Conservation (phyloP, 2,113 vertebrate species). For the Atlantisia rogersi region DNA sequence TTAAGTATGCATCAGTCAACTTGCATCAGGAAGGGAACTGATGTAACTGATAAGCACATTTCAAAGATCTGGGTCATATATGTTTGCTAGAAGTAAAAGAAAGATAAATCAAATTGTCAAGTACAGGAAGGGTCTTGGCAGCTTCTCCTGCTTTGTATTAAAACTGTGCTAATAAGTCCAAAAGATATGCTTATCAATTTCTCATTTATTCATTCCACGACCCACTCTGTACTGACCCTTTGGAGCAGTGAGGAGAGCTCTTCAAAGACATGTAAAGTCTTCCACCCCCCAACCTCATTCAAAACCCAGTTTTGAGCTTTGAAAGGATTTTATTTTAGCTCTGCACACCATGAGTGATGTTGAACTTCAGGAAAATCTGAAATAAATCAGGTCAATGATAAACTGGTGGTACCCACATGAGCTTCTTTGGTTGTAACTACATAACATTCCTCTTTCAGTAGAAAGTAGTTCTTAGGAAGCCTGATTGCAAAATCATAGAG, state of each 20-base stretch:
- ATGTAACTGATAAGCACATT: not conserved
- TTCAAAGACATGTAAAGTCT: not conserved
- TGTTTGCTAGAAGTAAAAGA: not conserved
- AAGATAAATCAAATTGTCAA: not conserved
- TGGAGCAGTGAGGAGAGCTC: accelerated
- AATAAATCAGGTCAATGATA: not conserved
- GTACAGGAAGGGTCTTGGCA: not conserved
- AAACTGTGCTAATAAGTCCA: not conserved
- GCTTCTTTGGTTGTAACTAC: not conserved
- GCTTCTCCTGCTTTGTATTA: not conserved
- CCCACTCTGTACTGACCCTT: not conserved
- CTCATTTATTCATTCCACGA: not conserved
- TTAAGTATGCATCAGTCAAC: not conserved
- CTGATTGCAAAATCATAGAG: not conserved
- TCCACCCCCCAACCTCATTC: not conserved
- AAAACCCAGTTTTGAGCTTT: not conserved
- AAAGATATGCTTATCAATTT: not conserved
- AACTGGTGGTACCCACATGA: not conserved
- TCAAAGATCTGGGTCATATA: not conserved
- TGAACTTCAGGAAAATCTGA: not conserved
- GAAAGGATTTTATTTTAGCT: not conserved
- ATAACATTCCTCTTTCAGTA: not conserved
- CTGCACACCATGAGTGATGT: not conserved
- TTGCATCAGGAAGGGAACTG: not conserved
- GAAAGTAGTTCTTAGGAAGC: not conserved